Conservation (phyloP, 2,113 vertebrate genomes). For the Peromyscus californicus region DNA sequence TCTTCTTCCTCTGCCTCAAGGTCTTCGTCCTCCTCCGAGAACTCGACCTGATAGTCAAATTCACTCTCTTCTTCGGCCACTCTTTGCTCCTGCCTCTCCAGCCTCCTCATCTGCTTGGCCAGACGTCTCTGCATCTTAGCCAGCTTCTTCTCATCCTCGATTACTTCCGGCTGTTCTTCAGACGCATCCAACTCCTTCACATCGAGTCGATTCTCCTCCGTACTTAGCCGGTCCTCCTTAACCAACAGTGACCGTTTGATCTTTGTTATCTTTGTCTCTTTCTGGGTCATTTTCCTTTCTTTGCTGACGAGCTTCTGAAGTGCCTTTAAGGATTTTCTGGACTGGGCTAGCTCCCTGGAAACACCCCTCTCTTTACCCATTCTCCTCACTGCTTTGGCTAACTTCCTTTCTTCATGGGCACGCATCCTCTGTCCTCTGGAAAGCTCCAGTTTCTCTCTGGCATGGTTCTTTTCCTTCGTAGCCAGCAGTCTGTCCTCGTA, state of each 20-base stretch:
- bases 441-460: slow-evolving; percentile 49
- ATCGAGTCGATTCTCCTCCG: slow-evolving; percentile 55
- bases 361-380: not conserved
- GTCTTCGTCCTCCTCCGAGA: not conserved
- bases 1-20: not conserved
- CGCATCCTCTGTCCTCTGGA: slow-evolving; percentile 29
- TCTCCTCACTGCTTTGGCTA: slow-evolving; percentile 15
- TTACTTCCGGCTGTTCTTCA: slow-evolving; percentile 51
- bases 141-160: slow-evolving; percentile 56
- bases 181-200: slow-evolving; percentile 36
- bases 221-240: slow-evolving; percentile 25
- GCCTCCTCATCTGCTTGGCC: slow-evolving; percentile 37
- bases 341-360: not conserved
- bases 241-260: not conserved
- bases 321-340: not conserved
- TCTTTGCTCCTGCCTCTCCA: slow-evolving; percentile 62
- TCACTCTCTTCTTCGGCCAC: slow-evolving; percentile 25
- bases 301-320: slow-evolving; percentile 52
- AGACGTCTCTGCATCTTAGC: slow-evolving; percentile 67
- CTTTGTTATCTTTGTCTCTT: slow-evolving; percentile 61
- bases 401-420: slow-evolving; percentile 68
- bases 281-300: slow-evolving; percentile 57
- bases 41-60: slow-evolving; percentile 20
- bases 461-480: slow-evolving; percentile 46
- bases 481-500: slow-evolving; percentile 73